These are phyloP conservation scores for Erpetoichthys calabaricus DNA, from an alignment of 2,797 vertebrate genomes.

Conservation along the genomic window DNA sequence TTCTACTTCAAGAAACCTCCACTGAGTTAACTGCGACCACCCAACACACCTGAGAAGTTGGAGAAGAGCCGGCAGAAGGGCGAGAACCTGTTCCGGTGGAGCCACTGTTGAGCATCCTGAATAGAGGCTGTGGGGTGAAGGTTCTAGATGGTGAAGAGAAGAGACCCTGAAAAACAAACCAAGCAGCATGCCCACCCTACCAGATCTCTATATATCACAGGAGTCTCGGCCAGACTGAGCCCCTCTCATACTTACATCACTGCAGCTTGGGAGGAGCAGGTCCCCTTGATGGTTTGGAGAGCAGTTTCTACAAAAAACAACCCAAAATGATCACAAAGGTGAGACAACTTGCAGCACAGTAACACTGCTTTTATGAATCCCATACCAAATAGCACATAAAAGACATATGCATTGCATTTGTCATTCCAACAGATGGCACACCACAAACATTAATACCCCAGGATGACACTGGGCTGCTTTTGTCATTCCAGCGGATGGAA, in stretches of 20 bases:
- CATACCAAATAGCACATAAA: no score
- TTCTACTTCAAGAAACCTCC: background rate
- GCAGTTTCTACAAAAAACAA: conserved; percentile 55
- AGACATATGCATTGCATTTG: no score
- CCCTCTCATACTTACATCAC: conserved; percentile 67
- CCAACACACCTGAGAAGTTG: conserved; percentile 78
- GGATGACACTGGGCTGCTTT: no score
- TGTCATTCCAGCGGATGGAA: no score
- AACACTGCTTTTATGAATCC: no score
- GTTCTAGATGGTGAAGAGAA: conserved; percentile 70
- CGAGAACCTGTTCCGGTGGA: conserved; percentile 78
- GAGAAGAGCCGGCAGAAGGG: conserved; percentile 78
- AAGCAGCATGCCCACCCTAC: background rate
- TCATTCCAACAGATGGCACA: no score
- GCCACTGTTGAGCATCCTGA: conserved; percentile 86
- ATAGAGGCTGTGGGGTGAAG: conserved; percentile 71
- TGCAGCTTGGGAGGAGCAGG: conserved; percentile 54
- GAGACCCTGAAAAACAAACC: conserved; percentile 37
- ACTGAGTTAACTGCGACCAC: background rate
- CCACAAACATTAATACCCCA: no score
- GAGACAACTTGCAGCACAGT: no score
- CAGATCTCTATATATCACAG: no score
- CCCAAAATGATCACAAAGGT: no score
- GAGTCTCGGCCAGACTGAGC: background rate
- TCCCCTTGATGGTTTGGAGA: conserved; percentile 71